A percentile compares a stretch with the other conserved stretches of the same genome.
Evolutionary conservation across 2,888 invertebrate genomes (phyloP).

Genomic region (Biston stratarius): DNA sequence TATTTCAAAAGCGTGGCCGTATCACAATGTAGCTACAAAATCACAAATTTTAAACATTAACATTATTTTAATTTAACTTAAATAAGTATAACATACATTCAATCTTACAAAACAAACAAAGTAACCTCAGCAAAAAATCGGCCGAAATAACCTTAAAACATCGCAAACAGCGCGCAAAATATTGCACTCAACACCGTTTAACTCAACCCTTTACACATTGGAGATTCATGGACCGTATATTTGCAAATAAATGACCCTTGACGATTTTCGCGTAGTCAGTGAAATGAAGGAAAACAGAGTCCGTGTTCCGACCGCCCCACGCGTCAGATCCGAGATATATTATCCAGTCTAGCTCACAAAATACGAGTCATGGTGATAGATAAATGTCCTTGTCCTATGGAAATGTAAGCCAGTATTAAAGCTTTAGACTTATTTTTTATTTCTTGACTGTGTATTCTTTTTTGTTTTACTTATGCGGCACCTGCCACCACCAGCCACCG

Average conservation of each 20-base stretch:
- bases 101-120: conserved; percentile 3
- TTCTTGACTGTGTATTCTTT: no score
- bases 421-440: neutral
- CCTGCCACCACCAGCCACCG: no score
- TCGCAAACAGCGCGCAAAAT: conserved; percentile 21
- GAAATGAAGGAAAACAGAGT: conserved; percentile 78
- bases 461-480: no score
- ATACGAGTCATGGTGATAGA: conserved; percentile 62
- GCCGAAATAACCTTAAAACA: conserved; percentile 21
- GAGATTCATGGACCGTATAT: conserved; percentile 78
- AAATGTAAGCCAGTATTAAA: conserved; percentile 8
- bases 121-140: conserved; percentile 4
- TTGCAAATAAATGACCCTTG: conserved; percentile 80
- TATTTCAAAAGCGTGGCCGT: no score
- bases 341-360: conserved; percentile 53
- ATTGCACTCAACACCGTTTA: conserved; percentile 40
- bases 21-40: neutral
- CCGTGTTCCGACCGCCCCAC: conserved; percentile 56
- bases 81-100: no score
- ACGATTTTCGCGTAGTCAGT: conserved; percentile 77
- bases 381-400: conserved; percentile 45
- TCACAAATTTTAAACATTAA: neutral
- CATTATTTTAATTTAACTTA: no score
- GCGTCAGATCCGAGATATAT: conserved; percentile 65
- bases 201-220: conserved; percentile 65